Conservation (phyloP, 2,888 invertebrate genomes). For the Protonemura montana region DNA sequence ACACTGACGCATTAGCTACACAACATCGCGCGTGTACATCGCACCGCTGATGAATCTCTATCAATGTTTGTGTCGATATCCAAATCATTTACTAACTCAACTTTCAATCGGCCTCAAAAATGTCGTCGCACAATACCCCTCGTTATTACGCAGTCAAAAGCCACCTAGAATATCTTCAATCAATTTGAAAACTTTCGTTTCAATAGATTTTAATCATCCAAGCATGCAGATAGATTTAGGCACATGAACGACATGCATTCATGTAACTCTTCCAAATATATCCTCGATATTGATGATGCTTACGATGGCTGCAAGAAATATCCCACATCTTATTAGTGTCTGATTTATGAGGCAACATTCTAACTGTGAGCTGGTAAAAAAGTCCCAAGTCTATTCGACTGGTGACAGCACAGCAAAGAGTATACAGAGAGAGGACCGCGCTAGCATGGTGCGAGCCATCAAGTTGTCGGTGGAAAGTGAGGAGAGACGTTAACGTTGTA, state of each 20-base stretch:
- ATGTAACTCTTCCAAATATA: background rate
- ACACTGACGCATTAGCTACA: background rate
- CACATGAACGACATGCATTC: slow-evolving; percentile 13
- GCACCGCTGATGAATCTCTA: background rate
- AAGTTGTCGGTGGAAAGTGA: background rate
- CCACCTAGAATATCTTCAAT: background rate
- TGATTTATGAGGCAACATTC: slow-evolving; percentile 47
- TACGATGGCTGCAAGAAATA: slow-evolving; percentile 43
- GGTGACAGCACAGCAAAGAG: slow-evolving; percentile 20
- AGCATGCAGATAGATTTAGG: background rate
- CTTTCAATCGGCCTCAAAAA: background rate
- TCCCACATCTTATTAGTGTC: slow-evolving; percentile 49
- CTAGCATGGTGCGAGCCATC: background rate
- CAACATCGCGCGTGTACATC: background rate
- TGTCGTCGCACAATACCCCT: background rate
- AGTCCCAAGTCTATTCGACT: slow-evolving; percentile 41
- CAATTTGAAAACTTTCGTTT: background rate
- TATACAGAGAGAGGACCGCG: background rate
- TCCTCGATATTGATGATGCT: slow-evolving; percentile 21
- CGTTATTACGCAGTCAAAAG: background rate
- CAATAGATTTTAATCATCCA: slow-evolving; percentile 16
- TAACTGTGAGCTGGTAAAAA: slow-evolving; percentile 40
- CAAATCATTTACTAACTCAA: background rate
- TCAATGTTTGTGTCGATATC: background rate
- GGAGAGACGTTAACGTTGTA: slow-evolving; percentile 5